phyloP scores from a whole-genome alignment of 1,140 invertebrate genomes.

The Spodoptera frugiperda region DNA sequence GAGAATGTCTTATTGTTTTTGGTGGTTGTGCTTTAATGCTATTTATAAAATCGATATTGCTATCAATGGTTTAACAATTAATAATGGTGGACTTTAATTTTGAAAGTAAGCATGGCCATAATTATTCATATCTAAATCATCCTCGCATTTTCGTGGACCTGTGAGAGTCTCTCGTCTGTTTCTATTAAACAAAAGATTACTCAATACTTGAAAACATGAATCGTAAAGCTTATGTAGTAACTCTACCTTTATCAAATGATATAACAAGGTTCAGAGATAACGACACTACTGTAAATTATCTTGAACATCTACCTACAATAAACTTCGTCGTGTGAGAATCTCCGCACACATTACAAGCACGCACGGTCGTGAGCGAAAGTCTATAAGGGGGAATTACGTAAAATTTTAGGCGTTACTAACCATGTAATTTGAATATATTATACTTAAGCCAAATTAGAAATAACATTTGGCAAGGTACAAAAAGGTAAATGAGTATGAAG shows the following conservation, averaged over 20 bases:
- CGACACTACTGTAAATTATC: slow-evolving; percentile 44
- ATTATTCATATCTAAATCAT: no score
- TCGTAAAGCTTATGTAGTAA: not conserved
- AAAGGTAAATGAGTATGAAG: slow-evolving; percentile 30
- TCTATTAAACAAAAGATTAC: no score
- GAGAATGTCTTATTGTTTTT: not conserved
- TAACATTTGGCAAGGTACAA: slow-evolving; percentile 33
- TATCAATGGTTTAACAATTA: no score
- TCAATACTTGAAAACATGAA: not conserved
- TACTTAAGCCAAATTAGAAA: slow-evolving; percentile 19
- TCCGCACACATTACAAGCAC: slow-evolving; percentile 63
- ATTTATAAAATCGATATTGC: no score
- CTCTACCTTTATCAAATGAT: slow-evolving; percentile 2
- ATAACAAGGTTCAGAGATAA: slow-evolving; percentile 35
- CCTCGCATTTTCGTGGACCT: no score
- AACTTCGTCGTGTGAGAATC: slow-evolving; percentile 69
- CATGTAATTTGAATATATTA: slow-evolving; percentile 38
- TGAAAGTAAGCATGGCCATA: no score
- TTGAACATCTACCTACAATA: slow-evolving; percentile 48
- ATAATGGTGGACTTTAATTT: no score
- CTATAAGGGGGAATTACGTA: slow-evolving; percentile 62
- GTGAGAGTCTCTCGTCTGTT: no score
- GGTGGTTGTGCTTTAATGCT: slow-evolving; percentile 11
- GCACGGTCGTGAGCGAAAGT: slow-evolving; percentile 72
- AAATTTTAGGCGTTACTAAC: slow-evolving; percentile 51